phyloP scores from a whole-genome alignment of 2,888 invertebrate species.

The Charanyca ferruginea region DNA sequence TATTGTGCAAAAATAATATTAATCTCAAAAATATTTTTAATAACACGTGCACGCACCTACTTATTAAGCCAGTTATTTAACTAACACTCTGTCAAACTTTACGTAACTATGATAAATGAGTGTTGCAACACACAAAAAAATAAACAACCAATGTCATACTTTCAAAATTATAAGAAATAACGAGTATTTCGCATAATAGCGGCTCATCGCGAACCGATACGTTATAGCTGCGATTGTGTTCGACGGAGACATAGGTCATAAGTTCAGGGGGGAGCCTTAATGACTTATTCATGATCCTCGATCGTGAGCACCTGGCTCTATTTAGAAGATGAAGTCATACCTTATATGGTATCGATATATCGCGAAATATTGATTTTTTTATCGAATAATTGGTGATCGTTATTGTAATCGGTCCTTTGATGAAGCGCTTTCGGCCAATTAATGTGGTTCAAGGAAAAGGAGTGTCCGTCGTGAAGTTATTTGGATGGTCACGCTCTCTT shows the following conservation, averaged over 20 bases:
- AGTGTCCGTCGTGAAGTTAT: conserved; percentile 37
- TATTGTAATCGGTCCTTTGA: conserved; percentile 59
- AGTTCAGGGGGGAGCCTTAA: conserved; percentile 80
- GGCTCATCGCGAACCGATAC: conserved; percentile 51
- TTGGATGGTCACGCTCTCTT: conserved; percentile 55
- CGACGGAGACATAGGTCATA: conserved; percentile 79
- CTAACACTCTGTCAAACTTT: conserved; percentile 48
- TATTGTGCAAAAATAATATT: conserved; percentile 24
- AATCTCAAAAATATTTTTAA: conserved; percentile 6
- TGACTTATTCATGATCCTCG: conserved; percentile 82
- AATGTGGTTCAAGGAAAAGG: conserved; percentile 57
- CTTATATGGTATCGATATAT: conserved; percentile 58
- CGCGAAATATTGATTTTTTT: conserved; percentile 54
- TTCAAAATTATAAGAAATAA: conserved; percentile 62
- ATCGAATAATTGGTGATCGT: conserved; percentile 55
- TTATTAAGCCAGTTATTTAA: conserved; percentile 52
- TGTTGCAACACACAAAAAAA: conserved; percentile 48
- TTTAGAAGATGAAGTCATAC: conserved; percentile 59
- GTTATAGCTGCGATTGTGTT: conserved; percentile 70
- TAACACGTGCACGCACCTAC: conserved; percentile 33
- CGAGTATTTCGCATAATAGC: conserved; percentile 58
- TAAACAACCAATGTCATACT: conserved; percentile 60
- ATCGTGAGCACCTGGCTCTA: conserved; percentile 72
- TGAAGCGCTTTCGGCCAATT: conserved; percentile 61
- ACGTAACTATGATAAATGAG: conserved; percentile 50